A percentile compares a stretch with the other conserved stretches of the same genome.
phyloP scores from a whole-genome alignment of 2,797 vertebrate species.

The Perodicticus potto region DNA sequence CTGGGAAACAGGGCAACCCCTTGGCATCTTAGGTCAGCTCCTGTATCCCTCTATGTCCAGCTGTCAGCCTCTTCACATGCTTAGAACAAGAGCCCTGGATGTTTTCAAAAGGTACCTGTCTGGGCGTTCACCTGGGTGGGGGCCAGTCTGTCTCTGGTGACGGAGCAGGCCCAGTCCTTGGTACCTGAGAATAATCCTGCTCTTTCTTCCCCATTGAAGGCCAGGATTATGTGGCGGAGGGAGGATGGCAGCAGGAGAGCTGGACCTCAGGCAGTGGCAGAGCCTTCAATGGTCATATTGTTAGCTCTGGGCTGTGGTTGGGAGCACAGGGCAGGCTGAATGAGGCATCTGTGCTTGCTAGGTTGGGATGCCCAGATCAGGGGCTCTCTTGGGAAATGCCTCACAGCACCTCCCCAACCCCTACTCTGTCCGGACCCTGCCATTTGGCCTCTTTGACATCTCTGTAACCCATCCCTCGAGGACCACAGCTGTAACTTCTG shows the following conservation, averaged over 20 bases:
- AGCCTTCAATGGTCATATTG: constrained; percentile 71
- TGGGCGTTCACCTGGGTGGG: background rate
- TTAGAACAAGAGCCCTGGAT: background rate
- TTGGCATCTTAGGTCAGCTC: background rate
- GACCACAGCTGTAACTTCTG: background rate
- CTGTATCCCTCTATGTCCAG: background rate
- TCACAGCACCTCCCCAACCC: background rate
- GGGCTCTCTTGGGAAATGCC: background rate
- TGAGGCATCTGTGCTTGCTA: constrained; percentile 50
- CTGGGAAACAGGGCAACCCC: background rate
- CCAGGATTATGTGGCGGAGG: constrained; percentile 59
- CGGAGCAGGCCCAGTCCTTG: background rate
- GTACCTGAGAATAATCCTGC: constrained; percentile 62
- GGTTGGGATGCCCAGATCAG: constrained; percentile 56
- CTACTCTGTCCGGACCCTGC: background rate
- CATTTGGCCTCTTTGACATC: background rate
- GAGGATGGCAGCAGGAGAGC: constrained; percentile 24
- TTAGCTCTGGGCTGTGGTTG: background rate
- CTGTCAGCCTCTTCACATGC: background rate
- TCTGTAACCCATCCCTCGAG: background rate
- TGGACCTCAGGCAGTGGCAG: background rate
- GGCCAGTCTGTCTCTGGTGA: background rate
- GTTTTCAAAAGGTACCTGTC: background rate
- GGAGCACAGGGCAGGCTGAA: constrained; percentile 63
- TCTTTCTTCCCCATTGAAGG: constrained; percentile 61